Base-by-base conservation (phyloP, 2,888 invertebrate genomes). In the Erynnis tages region DNA sequence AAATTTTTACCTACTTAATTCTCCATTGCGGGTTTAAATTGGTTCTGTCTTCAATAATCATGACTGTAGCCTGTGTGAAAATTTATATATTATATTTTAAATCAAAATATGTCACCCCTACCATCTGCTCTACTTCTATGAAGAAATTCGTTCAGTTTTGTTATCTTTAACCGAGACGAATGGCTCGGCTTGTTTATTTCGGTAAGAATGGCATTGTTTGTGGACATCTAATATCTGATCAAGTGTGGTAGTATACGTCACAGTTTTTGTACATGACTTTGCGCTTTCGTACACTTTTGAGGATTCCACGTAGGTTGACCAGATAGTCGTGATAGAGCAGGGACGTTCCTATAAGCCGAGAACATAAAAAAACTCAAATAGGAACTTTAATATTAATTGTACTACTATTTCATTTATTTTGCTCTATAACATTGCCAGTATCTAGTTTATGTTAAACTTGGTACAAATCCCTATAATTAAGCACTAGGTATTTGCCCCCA, bases 141-240 rank as follows among this genome's bases (percentile, higher is more conserved):
- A 27, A 35, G 35, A 48, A 43, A 50, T 34, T 40, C 43, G 35
- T 27, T 35, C 23, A 11, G 30, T 50, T 35, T 50, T 50, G 30
- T 50, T 32, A 13, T 50, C n/a, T 35, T 10, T 21, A 35, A 43
- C 34, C 14, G 35, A 35, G 25, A 35, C 50, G 65, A 34, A 41
- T 43, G 27, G 19, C 35, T 50, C 14, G 43, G 35, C 17, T 50
- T 76, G 73, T 81, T 81, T 82, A 80, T 88, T 82, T 83, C 78
- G 68, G 61, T 70, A 72, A 60, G 65, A 81, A 86, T 83, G 64
- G 78, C 81, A 88, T 88, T 88, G 88, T 88, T 80, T 80, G 86
- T 76, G 78, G 79, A 84, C 83, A 82, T 65, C 65, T 71, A 69
- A 43, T 79, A 81, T 83, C 80, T 79, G 80, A 83, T 83, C 78